phyloP scores from a whole-genome alignment of 2,113 vertebrate species.

The Melanerpes aurifrons region DNA sequence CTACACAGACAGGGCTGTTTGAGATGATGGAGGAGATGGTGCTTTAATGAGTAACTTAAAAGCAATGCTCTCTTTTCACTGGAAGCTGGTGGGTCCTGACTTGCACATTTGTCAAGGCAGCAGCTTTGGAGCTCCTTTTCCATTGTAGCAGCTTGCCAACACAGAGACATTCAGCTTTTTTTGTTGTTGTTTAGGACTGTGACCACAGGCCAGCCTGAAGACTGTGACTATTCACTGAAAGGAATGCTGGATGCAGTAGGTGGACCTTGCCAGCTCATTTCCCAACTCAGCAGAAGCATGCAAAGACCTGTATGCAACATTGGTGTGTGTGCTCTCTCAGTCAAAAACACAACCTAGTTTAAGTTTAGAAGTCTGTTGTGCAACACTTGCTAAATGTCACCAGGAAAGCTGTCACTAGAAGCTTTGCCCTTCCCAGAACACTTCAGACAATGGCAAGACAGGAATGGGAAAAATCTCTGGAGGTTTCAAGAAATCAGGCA shows the following conservation, averaged over 20 bases:
- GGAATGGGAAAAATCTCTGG: neutral
- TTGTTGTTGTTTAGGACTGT: neutral
- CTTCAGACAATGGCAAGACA: neutral
- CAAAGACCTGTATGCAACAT: neutral
- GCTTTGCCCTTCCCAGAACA: neutral
- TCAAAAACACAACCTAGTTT: neutral
- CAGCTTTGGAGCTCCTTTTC: neutral
- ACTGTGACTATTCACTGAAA: constrained; percentile 11
- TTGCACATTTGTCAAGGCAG: neutral
- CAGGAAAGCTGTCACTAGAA: constrained; percentile 1
- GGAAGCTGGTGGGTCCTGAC: neutral
- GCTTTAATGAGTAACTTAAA: neutral
- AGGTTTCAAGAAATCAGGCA: neutral
- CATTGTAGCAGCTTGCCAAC: neutral
- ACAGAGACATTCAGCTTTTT: neutral
- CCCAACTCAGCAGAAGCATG: constrained; percentile 19
- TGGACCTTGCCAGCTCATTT: neutral
- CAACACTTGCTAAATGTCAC: constrained; percentile 1
- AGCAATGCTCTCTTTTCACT: neutral
- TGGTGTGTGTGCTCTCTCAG: neutral
- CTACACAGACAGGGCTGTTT: neutral
- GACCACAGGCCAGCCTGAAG: constrained; percentile 18
- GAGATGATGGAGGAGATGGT: neutral
- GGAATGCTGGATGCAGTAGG: constrained; percentile 3
- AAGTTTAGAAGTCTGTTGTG: neutral